phyloP scores from a whole-genome alignment of 2,888 invertebrate species.

The Acanthopleura granulata region DNA sequence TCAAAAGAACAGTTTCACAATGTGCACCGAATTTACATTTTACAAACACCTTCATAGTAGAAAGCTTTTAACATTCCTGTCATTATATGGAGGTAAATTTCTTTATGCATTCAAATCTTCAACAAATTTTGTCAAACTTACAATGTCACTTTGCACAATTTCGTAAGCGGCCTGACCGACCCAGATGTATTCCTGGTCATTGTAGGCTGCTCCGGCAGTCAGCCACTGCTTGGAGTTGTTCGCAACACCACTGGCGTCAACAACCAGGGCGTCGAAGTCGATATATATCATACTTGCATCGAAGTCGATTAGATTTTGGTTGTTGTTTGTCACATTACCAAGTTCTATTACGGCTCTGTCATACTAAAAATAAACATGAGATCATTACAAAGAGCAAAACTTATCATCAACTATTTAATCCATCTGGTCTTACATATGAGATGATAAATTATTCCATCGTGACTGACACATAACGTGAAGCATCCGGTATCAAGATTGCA shows the following conservation, averaged over 20 bases:
- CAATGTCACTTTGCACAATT: constrained; percentile 22
- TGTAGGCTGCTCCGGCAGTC: constrained; percentile 66
- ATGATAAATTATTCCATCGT: too few relatives aligned
- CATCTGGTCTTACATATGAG: too few relatives aligned
- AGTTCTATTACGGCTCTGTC: constrained; percentile 60
- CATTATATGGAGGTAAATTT: too few relatives aligned
- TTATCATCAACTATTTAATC: too few relatives aligned
- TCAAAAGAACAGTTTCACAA: too few relatives aligned
- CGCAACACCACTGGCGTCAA: constrained; percentile 36
- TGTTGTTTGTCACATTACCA: constrained; percentile 52
- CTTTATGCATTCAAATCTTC: too few relatives aligned
- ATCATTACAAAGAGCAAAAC: background rate
- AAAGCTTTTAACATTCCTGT: too few relatives aligned
- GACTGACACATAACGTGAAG: too few relatives aligned
- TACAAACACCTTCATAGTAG: too few relatives aligned
- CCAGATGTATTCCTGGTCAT: constrained; percentile 59
- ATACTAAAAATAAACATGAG: constrained; percentile 39
- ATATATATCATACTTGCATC: constrained; percentile 44
- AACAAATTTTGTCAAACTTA: too few relatives aligned
- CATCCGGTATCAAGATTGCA: too few relatives aligned
- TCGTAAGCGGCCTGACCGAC: constrained; percentile 62
- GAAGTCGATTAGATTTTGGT: background rate
- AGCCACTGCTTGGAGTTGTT: constrained; percentile 58
- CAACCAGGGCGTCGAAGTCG: constrained; percentile 59
- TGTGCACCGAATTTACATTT: too few relatives aligned